phyloP scores from a whole-genome alignment of 2,797 vertebrate species.

The Sylvilagus floridanus region DNA sequence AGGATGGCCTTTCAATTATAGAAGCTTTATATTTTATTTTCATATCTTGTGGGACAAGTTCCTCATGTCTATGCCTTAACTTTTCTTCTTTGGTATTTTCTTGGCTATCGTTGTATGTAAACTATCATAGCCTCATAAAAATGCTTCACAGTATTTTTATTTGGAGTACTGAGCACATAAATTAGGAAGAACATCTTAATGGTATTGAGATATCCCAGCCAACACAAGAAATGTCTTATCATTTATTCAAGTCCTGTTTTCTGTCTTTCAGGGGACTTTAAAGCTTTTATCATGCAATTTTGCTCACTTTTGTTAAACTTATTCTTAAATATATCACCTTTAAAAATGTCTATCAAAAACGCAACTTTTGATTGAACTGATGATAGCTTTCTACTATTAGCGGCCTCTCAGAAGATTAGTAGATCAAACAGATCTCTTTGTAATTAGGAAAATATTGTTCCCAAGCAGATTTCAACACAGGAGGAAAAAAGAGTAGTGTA shows the following conservation, averaged over 20 bases:
- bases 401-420: neutral
- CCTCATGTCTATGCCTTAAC: neutral
- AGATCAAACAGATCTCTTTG: neutral
- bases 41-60: neutral
- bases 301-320: slow-evolving; percentile 1
- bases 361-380: neutral
- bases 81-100: neutral
- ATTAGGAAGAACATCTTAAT: neutral
- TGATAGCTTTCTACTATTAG: neutral
- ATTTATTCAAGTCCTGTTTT: neutral
- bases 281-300: neutral
- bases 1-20: neutral
- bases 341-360: neutral
- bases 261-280: neutral
- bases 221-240: neutral
- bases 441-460: neutral
- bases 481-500: neutral
- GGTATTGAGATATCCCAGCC: neutral
- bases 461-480: neutral
- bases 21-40: neutral
- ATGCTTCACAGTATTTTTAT: neutral
- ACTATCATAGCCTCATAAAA: neutral
- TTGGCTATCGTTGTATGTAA: neutral
- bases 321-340: neutral
- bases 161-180: neutral